These are phyloP conservation scores for Drosophila truncata DNA, from an alignment of 1,140 invertebrate genomes.

Conservation along the genomic window DNA sequence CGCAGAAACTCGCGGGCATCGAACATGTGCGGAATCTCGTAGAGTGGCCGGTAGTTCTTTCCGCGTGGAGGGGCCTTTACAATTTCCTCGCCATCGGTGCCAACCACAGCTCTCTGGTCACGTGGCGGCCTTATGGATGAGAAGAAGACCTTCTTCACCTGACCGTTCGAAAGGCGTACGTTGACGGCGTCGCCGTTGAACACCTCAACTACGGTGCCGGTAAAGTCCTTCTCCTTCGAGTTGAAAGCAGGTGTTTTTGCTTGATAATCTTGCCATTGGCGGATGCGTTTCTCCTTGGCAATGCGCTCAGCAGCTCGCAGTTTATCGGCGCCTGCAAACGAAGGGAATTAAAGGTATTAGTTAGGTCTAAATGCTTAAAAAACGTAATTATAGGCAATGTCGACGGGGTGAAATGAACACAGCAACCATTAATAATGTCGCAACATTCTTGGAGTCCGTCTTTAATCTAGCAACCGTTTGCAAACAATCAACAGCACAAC, in stretches of 20 bases:
- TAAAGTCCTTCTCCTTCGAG: constrained; percentile 94
- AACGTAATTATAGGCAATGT: too few relatives aligned
- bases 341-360: neutral
- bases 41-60: constrained; percentile 93
- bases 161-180: constrained; percentile 92
- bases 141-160: constrained; percentile 96
- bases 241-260: constrained; percentile 89
- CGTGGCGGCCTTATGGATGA: constrained; percentile 97
- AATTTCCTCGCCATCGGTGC: constrained; percentile 86
- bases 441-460: constrained; percentile 83
- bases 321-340: constrained; percentile 90
- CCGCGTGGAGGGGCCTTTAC: constrained; percentile 88
- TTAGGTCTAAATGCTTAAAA: neutral
- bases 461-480: constrained; percentile 62
- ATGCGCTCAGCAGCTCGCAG: constrained; percentile 93
- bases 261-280: constrained; percentile 96
- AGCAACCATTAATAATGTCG: constrained; percentile 35
- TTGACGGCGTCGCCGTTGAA: constrained; percentile 97
- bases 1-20: constrained; percentile 98
- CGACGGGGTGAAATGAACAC: constrained; percentile 85
- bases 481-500: constrained; percentile 42
- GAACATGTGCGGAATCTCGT: constrained; percentile 99
- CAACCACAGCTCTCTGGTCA: constrained; percentile 86
- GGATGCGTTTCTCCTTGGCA: constrained; percentile 94
- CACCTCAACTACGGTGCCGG: constrained; percentile 95